phyloP scores from a whole-genome alignment of 2,797 vertebrate species.

The Ctenopoma kingsleyae region DNA sequence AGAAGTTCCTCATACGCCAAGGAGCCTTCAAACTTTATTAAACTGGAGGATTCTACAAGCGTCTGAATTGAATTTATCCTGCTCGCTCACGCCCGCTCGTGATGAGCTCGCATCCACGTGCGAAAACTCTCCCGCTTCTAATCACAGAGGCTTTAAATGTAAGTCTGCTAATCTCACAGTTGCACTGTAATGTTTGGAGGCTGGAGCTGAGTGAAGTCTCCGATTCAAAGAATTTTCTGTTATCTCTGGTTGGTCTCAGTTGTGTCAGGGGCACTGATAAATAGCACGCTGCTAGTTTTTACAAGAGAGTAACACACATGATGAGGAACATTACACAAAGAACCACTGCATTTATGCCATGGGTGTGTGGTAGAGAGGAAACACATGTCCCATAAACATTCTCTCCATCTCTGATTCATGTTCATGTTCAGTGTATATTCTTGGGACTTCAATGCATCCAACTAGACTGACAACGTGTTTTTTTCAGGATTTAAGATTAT shows the following conservation, averaged over 20 bases:
- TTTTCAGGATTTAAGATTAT: constrained; percentile 5
- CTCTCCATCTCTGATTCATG: constrained; percentile 18
- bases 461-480: constrained; percentile 15
- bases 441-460: constrained; percentile 9
- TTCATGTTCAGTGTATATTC: not conserved
- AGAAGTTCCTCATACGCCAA: constrained; percentile 51
- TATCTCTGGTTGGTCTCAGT: not conserved
- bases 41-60: constrained; percentile 36
- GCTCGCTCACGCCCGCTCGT: constrained; percentile 25
- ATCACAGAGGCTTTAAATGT: constrained; percentile 40
- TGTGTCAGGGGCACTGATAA: not conserved
- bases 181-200: constrained; percentile 4
- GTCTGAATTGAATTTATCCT: constrained; percentile 56
- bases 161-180: constrained; percentile 25
- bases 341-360: not conserved
- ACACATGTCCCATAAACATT: constrained; percentile 16
- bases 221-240: not conserved
- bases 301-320: not conserved
- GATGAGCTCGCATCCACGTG: constrained; percentile 31
- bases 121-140: constrained; percentile 14
- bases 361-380: not conserved
- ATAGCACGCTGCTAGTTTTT: not conserved
- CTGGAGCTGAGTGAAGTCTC: constrained; percentile 16
- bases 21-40: constrained; percentile 58
- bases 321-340: not conserved